Base-by-base conservation (phyloP, 1,140 invertebrate genomes). In the Drosophila athabasca region DNA sequence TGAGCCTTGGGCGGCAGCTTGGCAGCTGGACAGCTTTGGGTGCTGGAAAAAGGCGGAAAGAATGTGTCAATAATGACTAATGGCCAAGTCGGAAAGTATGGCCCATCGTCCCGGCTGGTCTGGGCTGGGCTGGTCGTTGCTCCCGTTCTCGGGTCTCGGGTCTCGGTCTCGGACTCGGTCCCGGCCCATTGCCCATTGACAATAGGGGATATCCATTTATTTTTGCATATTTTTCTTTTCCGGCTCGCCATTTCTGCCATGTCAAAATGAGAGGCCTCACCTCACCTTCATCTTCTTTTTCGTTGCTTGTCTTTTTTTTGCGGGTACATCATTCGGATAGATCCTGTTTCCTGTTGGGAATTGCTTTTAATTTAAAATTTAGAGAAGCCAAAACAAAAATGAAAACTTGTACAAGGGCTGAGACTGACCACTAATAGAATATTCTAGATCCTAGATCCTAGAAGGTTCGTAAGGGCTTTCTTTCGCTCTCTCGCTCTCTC, bases 31-130 rank as follows among this genome's bases (percentile, higher is more conserved):
- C 66, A 54, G 51, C 49, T 49, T 52, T 50, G 35, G 15, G 61
- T 49, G 55, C 57, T 60, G 29, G 52, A 72, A 88, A 87, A 82
- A 82, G 74, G 82, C 82, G 78, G 75, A 78, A 79, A 72, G 79
- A 88, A 88, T 88, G 76, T 83, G 83, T 88, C 83, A 88, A 88
- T 88, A 88, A 88, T 88, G 83, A 88, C 83, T 88, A 88, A 88
- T 88, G 83, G 83, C 71, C 70, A 52, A 67, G 43, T 49, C 50
- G 52, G 58, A 71, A 59, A 61, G 52, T 41, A 46, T 41, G 41
- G 45, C 57, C 49, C 50, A 51, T 54, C 65, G 15, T 70, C 62
- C 53, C 24, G 43, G 46, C 50, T 69, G 70, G 60, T 68, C 52
- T 1, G 17, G 17, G 46, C 50, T 69, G 70, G 60, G 46, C 50